Percentiles rank a stretch among this genome's conserved stretches.
phyloP scores from a whole-genome alignment of 2,113 vertebrate species.

The Butorides virescens region DNA sequence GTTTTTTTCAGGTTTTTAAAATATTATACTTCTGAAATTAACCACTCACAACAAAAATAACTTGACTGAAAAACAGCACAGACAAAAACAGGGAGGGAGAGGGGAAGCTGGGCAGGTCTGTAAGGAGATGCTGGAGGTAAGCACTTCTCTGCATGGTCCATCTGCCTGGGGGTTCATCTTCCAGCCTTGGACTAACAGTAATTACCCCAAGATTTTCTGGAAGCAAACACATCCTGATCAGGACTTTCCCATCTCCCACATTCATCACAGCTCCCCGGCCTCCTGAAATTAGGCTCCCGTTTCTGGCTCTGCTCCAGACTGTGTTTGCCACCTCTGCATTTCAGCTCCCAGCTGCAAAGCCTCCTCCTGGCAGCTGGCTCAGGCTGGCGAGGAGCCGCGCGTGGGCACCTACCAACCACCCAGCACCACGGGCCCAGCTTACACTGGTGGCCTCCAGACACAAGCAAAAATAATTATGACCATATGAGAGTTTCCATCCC shows the following conservation, averaged over 20 bases:
- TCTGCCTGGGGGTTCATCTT: background rate
- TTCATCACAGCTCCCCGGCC: background rate
- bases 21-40: background rate
- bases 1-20: background rate
- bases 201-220: background rate
- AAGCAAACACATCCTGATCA: background rate
- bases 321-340: background rate
- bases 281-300: background rate
- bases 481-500: background rate
- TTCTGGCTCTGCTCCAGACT: background rate
- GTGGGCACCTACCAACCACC: background rate
- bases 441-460: background rate
- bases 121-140: background rate
- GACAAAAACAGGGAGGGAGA: background rate
- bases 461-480: background rate
- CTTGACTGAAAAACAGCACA: background rate
- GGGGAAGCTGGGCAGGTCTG: background rate
- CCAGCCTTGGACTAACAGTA: background rate
- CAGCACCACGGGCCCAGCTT: background rate
- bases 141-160: background rate
- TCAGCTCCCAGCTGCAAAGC: background rate
- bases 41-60: background rate
- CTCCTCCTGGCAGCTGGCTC: background rate
- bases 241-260: background rate
- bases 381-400: accelerated